Percentiles rank a stretch among this genome's conserved stretches.
Evolutionary conservation across 2,797 vertebrate species (phyloP).

Genomic region (Aphelocoma californica): DNA sequence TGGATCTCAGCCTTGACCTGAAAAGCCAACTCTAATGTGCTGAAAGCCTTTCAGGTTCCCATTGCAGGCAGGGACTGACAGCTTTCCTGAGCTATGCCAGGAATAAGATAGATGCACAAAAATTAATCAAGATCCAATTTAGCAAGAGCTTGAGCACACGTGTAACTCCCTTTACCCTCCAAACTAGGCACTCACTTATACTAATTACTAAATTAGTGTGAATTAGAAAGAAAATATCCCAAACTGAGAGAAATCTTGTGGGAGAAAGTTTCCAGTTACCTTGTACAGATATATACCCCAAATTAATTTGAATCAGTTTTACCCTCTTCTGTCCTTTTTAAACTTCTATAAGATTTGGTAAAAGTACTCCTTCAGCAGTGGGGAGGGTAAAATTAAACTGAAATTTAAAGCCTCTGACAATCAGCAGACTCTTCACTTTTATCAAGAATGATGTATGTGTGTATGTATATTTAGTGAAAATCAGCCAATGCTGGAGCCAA

Average conservation of each 20-base stretch:
- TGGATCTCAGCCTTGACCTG: conserved; percentile 29
- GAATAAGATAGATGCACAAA: conserved; percentile 9
- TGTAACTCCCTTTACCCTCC: neutral
- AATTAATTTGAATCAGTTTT: neutral
- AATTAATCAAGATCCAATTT: conserved; percentile 43
- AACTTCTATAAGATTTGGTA: neutral
- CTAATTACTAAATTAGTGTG: neutral
- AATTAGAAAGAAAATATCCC: neutral
- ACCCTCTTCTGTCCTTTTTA: neutral
- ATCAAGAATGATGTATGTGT: neutral
- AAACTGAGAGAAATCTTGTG: neutral
- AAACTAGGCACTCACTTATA: neutral
- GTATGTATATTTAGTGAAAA: neutral
- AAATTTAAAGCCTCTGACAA: neutral
- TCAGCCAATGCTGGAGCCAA: neutral
- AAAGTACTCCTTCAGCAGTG: neutral
- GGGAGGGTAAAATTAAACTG: neutral
- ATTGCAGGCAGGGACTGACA: neutral
- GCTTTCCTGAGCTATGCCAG: neutral
- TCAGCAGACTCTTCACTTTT: neutral
- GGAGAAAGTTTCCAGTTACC: neutral
- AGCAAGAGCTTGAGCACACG: neutral
- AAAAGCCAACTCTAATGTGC: conserved; percentile 18
- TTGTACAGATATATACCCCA: neutral
- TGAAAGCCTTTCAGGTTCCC: conserved; percentile 24